These are phyloP conservation scores for Phenganax marumi DNA, from an alignment of 92 coral and sea anemone genomes.

Conservation along the genomic window DNA sequence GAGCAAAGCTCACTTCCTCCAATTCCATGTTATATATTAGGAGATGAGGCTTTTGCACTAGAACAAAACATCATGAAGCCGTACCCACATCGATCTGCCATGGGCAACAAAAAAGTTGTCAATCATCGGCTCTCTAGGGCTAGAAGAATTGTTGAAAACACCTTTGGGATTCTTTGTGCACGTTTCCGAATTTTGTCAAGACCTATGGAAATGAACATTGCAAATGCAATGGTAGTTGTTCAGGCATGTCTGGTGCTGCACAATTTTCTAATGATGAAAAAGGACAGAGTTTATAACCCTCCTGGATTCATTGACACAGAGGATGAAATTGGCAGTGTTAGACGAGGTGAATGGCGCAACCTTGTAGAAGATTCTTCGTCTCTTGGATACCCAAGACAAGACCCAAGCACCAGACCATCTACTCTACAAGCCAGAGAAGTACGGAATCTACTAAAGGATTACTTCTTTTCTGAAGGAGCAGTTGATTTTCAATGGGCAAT, in stretches of 20 bases:
- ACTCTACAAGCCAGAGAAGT: conserved; percentile 55
- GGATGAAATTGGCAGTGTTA: conserved; percentile 46
- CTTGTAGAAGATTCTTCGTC: conserved; percentile 32
- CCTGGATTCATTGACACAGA: conserved; percentile 51
- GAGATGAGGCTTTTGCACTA: conserved; percentile 69
- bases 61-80: conserved; percentile 58
- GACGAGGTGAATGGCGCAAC: conserved; percentile 52
- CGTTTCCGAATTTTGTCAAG: conserved; percentile 57
- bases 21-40: conserved; percentile 52
- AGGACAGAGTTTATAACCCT: conserved; percentile 47
- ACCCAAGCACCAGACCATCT: conserved; percentile 52
- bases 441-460: conserved; percentile 58
- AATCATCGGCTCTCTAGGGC: conserved; percentile 51
- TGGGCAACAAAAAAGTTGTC: conserved; percentile 51
- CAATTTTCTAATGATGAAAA: conserved; percentile 61
- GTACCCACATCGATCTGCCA: conserved; percentile 49
- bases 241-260: conserved; percentile 60
- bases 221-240: conserved; percentile 59
- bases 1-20: conserved; percentile 7
- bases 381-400: conserved; percentile 32
- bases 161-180: conserved; percentile 63
- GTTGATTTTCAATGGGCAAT: conserved; percentile 62
- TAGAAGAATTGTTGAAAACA: conserved; percentile 41
- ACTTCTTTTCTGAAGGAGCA: conserved; percentile 61
- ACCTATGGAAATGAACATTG: conserved; percentile 55